These are phyloP conservation scores for Drosophila mayaguana DNA, from an alignment of 2,888 invertebrate genomes.

Conservation along the genomic window DNA sequence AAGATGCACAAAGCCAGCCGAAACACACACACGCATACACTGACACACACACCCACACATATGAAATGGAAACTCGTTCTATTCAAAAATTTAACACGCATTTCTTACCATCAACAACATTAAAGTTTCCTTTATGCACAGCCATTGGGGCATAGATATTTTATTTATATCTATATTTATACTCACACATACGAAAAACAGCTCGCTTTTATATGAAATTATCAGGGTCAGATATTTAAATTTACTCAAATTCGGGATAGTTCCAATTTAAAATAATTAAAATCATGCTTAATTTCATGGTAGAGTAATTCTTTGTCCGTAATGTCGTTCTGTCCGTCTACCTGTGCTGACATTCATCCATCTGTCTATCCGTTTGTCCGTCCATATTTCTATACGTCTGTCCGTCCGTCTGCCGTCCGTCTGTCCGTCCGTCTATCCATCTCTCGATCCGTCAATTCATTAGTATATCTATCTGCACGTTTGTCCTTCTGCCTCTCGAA, in stretches of 20 bases:
- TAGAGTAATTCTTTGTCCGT: background rate
- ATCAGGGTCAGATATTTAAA: background rate
- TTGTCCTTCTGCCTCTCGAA: no score
- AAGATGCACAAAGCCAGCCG: conserved; percentile 40
- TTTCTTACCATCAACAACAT: conserved; percentile 19
- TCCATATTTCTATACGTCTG: no score
- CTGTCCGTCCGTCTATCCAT: no score
- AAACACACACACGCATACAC: background rate
- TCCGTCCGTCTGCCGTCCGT: no score
- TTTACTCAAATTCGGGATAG: no score
- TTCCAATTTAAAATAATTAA: background rate
- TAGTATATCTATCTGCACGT: no score
- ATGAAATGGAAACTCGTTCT: conserved; percentile 13
- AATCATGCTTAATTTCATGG: background rate
- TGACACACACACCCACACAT: background rate
- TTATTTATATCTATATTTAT: background rate
- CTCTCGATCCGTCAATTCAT: no score
- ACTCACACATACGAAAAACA: no score
- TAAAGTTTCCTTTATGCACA: background rate
- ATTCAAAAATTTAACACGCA: conserved; percentile 44
- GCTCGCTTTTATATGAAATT: no score
- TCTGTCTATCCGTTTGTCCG: no score
- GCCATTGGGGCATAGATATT: background rate
- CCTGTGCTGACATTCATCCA: no score
- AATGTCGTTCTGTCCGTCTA: background rate